These are phyloP conservation scores for Zaprionus ornatus DNA, from an alignment of 1,140 invertebrate species.

Conservation along the genomic window DNA sequence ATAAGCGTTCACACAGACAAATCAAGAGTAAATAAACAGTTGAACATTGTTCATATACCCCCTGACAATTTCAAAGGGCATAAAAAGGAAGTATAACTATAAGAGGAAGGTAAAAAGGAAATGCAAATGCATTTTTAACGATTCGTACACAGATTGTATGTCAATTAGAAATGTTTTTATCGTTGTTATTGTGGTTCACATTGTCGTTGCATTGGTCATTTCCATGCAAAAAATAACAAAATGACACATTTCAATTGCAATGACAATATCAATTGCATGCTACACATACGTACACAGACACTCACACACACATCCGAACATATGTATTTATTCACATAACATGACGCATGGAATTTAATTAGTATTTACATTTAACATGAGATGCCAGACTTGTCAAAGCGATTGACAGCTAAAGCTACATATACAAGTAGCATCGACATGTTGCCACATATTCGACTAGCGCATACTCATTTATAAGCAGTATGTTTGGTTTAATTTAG, in stretches of 20 bases:
- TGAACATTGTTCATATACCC: not conserved
- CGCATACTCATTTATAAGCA: not conserved
- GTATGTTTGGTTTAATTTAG: no score
- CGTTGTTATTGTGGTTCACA: constrained; percentile 19
- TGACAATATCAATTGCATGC: constrained; percentile 59
- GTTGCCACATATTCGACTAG: not conserved
- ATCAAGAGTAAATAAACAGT: not conserved
- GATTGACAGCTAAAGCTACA: constrained; percentile 40
- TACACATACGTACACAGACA: constrained; percentile 19
- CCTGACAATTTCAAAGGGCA: not conserved
- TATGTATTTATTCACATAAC: not conserved
- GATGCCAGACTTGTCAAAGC: constrained; percentile 11
- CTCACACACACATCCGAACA: not conserved
- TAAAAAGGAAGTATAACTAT: not conserved
- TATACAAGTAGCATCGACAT: not conserved
- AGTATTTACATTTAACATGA: constrained; percentile 28
- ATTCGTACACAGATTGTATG: constrained; percentile 31
- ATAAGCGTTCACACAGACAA: not conserved
- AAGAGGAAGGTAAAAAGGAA: not conserved
- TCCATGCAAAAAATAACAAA: constrained; percentile 52
- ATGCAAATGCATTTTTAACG: constrained; percentile 36
- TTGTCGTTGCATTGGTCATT: constrained; percentile 22
- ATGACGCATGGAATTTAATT: constrained; percentile 52
- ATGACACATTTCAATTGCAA: constrained; percentile 69
- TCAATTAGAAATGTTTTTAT: constrained; percentile 41